Conservation (phyloP, 2,797 vertebrate species). For the Falco biarmicus region DNA sequence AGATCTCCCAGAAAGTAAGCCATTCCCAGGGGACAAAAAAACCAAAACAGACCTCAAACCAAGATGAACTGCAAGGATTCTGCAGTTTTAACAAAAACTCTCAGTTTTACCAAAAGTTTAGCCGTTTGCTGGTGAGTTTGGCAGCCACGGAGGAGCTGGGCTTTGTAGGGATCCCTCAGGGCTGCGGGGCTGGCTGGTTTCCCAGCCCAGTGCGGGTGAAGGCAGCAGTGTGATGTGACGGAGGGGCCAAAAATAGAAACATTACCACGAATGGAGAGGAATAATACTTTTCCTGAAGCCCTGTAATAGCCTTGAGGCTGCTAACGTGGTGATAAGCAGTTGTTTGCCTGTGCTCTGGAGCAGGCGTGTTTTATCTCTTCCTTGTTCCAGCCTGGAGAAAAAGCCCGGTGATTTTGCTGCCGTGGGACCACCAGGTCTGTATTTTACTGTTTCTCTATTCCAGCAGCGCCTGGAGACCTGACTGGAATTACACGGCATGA, state of each 20-base stretch:
- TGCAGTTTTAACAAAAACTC: neutral
- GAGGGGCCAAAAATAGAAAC: conserved; percentile 13
- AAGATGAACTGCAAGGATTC: neutral
- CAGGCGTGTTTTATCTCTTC: conserved; percentile 39
- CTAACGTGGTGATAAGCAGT: neutral
- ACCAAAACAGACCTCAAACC: neutral
- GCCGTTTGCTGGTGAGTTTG: accelerated
- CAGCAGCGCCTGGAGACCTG: neutral
- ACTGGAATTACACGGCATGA: neutral
- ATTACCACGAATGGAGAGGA: neutral
- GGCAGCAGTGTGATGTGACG: neutral
- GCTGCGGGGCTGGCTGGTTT: neutral
- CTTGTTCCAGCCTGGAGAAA: neutral
- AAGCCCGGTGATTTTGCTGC: neutral
- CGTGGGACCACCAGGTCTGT: conserved; percentile 5
- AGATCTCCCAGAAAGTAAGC: neutral
- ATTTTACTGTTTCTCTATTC: neutral
- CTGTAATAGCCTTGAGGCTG: conserved; percentile 30
- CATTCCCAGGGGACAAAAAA: neutral
- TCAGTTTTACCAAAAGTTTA: accelerated
- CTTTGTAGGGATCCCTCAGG: neutral
- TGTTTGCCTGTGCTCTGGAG: conserved; percentile 15
- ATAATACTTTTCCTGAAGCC: neutral
- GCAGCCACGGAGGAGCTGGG: neutral
- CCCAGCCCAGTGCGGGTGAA: neutral